Evolutionary conservation across 2,888 invertebrate species (phyloP).

Genomic region (Mythimna vitellina): DNA sequence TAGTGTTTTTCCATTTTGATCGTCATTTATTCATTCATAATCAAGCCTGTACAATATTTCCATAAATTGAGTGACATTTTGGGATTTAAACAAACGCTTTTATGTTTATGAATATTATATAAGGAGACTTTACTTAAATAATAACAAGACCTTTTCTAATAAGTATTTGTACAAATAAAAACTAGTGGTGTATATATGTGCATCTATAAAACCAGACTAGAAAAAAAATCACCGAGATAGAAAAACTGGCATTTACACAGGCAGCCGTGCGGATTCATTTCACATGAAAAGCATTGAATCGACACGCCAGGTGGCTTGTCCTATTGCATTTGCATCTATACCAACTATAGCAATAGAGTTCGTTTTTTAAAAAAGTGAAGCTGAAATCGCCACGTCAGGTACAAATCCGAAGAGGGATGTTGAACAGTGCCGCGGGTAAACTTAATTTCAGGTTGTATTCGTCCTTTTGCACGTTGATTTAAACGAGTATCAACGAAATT

Average conservation of each 20-base stretch:
- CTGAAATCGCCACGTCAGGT: not conserved
- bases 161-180: too few relatives aligned
- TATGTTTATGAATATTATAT: too few relatives aligned
- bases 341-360: not conserved
- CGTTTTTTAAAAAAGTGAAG: constrained; percentile 14
- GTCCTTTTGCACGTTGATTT: constrained; percentile 6
- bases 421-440: not conserved
- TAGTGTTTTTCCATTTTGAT: too few relatives aligned
- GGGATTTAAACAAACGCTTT: too few relatives aligned
- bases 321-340: constrained; percentile 23
- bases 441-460: constrained; percentile 1
- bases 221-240: not conserved
- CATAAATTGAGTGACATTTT: too few relatives aligned
- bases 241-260: constrained; percentile 20
- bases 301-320: constrained; percentile 4
- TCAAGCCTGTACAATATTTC: too few relatives aligned
- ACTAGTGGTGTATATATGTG: too few relatives aligned
- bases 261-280: constrained; percentile 7
- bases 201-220: not conserved
- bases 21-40: too few relatives aligned
- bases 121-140: too few relatives aligned
- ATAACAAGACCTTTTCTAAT: too few relatives aligned
- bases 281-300: constrained; percentile 10
- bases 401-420: constrained; percentile 28
- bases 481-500: constrained; percentile 4